These are phyloP conservation scores for Solenopsis invicta DNA, from an alignment of 1,140 invertebrate genomes.

Conservation along the genomic window DNA sequence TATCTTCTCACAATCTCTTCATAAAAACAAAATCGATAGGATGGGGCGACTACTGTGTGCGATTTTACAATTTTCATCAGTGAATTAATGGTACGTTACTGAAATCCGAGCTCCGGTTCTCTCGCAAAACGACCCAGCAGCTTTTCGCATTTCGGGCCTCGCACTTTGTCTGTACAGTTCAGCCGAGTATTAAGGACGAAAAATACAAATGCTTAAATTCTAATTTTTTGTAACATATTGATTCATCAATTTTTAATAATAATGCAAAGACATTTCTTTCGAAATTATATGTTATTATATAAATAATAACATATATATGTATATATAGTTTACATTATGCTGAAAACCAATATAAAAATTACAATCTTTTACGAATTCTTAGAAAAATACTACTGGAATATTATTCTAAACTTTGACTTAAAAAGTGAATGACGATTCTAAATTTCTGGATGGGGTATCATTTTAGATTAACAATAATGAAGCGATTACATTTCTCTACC, in stretches of 20 bases:
- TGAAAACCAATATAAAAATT: slow-evolving; percentile 29
- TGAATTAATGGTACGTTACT: slow-evolving; percentile 22
- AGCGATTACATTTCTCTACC: neutral
- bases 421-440: slow-evolving; percentile 30
- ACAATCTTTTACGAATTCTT: slow-evolving; percentile 22
- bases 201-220: slow-evolving; percentile 33
- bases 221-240: slow-evolving; percentile 26
- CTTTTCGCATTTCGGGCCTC: slow-evolving; percentile 40
- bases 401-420: slow-evolving; percentile 10
- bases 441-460: neutral
- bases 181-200: slow-evolving; percentile 29
- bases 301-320: neutral
- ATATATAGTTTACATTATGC: neutral
- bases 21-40: slow-evolving; percentile 48
- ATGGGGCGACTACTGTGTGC: slow-evolving; percentile 50
- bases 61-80: slow-evolving; percentile 45
- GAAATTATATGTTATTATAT: neutral
- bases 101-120: neutral
- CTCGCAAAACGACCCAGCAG: slow-evolving; percentile 49
- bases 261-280: slow-evolving; percentile 31
- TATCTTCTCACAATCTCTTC: slow-evolving; percentile 19
- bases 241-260: slow-evolving; percentile 21
- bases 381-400: slow-evolving; percentile 29
- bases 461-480: slow-evolving; percentile 16
- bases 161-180: slow-evolving; percentile 33